Evolutionary conservation across 1,140 invertebrate species (phyloP).

Genomic region (Gryon sp.): DNA sequence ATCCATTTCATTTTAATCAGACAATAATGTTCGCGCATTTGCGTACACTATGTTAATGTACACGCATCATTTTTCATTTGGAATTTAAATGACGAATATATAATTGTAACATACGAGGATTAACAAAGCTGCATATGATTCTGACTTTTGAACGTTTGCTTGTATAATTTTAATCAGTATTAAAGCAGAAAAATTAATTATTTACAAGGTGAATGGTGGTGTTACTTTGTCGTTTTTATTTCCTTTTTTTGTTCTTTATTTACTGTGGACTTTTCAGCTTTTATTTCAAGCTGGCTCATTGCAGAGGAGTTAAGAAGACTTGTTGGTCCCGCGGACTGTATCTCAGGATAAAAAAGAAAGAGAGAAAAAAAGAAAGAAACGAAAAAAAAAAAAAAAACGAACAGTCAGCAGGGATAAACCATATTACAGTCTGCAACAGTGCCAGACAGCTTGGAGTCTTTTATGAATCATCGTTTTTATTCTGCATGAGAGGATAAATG

Average conservation of each 20-base stretch:
- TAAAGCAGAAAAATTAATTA: too few species aligned
- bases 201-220: too few species aligned
- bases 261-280: slow-evolving; percentile 11
- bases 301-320: slow-evolving; percentile 66
- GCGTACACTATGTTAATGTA: neutral
- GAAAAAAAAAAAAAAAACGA: slow-evolving; percentile 53
- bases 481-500: slow-evolving; percentile 30
- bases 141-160: too few species aligned
- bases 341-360: slow-evolving; percentile 36
- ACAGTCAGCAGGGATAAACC: slow-evolving; percentile 67
- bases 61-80: neutral
- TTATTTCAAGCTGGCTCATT: slow-evolving; percentile 59
- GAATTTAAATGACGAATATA: too few species aligned
- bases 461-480: slow-evolving; percentile 67
- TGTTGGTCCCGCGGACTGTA: slow-evolving; percentile 62
- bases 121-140: too few species aligned
- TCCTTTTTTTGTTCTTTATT: neutral
- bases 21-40: neutral
- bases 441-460: slow-evolving; percentile 79
- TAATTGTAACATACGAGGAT: too few species aligned
- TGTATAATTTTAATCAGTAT: too few species aligned
- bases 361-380: neutral
- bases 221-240: neutral
- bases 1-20: slow-evolving; percentile 24
- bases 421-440: slow-evolving; percentile 69